A percentile compares a stretch with the other conserved stretches of the same genome.
phyloP scores from a whole-genome alignment of 2,888 invertebrate species.

The Diplolepis rosae region DNA sequence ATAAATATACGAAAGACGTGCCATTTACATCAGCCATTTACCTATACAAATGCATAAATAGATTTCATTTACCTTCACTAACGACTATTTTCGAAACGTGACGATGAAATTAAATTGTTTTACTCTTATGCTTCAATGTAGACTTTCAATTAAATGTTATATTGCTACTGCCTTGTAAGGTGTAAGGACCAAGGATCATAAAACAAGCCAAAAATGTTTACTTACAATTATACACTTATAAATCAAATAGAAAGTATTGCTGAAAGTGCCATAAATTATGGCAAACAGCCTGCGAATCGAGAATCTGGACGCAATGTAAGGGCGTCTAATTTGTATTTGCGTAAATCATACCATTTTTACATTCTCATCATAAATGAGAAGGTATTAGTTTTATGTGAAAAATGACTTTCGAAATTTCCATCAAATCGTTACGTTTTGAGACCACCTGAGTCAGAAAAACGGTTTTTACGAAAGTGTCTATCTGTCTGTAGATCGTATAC shows the following conservation, averaged over 20 bases:
- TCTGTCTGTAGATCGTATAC: too few species aligned
- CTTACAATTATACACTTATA: neutral
- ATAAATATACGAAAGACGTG: neutral
- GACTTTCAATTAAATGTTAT: constrained; percentile 25
- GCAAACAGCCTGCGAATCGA: constrained; percentile 9
- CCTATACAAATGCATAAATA: neutral
- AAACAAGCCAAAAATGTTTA: neutral
- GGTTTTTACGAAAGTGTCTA: too few species aligned
- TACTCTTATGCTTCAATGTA: neutral
- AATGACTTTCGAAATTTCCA: too few species aligned
- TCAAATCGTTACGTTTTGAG: too few species aligned
- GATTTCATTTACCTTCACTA: constrained; percentile 3
- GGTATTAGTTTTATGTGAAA: too few species aligned
- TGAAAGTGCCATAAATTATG: constrained; percentile 21
- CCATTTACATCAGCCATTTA: neutral
- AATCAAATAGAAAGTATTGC: constrained; percentile 17
- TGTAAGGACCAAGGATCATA: constrained; percentile 3
- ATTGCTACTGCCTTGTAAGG: constrained; percentile 2
- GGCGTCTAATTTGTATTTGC: neutral
- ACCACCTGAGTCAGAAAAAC: too few species aligned
- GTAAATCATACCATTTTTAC: neutral
- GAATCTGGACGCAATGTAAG: neutral
- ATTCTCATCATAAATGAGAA: too few species aligned
- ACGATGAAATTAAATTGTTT: constrained; percentile 28
- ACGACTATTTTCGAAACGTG: constrained; percentile 25